phyloP scores from a whole-genome alignment of 1,140 invertebrate species.

The Trichogramma pretiosum region DNA sequence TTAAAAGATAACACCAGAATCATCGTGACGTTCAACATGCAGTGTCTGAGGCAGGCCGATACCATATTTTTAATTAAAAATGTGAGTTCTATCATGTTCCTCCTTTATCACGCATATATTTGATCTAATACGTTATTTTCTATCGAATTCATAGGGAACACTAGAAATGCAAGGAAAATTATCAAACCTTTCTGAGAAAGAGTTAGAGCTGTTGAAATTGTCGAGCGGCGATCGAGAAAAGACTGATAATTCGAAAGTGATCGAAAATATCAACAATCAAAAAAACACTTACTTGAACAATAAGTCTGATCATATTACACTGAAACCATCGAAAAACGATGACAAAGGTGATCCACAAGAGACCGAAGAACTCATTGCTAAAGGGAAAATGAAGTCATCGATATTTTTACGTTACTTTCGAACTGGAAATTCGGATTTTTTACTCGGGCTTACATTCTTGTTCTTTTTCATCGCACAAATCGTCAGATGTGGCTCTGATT shows the following conservation, averaged over 20 bases:
- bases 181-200: slow-evolving; percentile 7
- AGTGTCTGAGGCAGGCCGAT: slow-evolving; percentile 63
- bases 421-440: slow-evolving; percentile 44
- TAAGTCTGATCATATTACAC: too few relatives aligned
- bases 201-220: slow-evolving; percentile 11
- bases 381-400: slow-evolving; percentile 48
- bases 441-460: slow-evolving; percentile 37
- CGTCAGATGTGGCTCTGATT: slow-evolving; percentile 49
- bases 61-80: slow-evolving; percentile 57
- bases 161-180: slow-evolving; percentile 15
- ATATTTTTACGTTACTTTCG: slow-evolving; percentile 47
- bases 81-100: slow-evolving; percentile 37
- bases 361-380: slow-evolving; percentile 49
- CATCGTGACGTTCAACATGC: slow-evolving; percentile 72
- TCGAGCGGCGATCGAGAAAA: neutral
- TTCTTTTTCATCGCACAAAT: slow-evolving; percentile 44
- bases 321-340: slow-evolving; percentile 17
- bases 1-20: slow-evolving; percentile 62
- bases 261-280: neutral
- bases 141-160: slow-evolving; percentile 5
- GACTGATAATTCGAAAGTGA: neutral
- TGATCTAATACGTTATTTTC: neutral
- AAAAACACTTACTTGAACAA: neutral
- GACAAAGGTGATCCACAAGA: slow-evolving; percentile 40
- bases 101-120: neutral